A percentile compares a stretch with the other conserved stretches of the same genome.
Conservation (phyloP, 2,113 vertebrate species). For the Rhagologus leucostigma region DNA sequence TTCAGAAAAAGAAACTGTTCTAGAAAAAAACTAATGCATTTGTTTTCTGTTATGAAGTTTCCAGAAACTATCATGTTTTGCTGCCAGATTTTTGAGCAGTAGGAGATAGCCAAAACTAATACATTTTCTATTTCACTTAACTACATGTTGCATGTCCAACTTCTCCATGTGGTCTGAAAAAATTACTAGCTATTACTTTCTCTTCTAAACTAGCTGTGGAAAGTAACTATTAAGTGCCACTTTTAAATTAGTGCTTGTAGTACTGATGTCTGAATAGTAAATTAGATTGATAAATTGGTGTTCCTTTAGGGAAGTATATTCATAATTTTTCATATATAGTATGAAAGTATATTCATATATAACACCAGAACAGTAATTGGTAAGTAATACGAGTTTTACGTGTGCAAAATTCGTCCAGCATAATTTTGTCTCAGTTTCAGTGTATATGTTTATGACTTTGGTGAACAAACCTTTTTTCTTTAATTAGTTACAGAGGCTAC, state of each 20-base stretch:
- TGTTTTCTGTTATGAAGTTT: neutral
- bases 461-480: neutral
- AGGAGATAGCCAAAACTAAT: neutral
- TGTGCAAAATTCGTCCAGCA: neutral
- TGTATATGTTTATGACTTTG: neutral
- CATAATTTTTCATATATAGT: no score
- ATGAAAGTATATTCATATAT: neutral
- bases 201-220: neutral
- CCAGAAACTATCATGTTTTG: neutral
- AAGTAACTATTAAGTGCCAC: neutral
- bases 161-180: neutral
- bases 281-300: neutral
- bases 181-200: neutral
- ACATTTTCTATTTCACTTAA: neutral
- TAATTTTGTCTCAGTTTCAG: neutral
- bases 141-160: neutral
- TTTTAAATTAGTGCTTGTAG: neutral
- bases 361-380: neutral
- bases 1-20: neutral
- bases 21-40: neutral
- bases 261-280: neutral
- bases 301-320: neutral
- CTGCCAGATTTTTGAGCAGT: neutral
- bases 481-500: slow-evolving; percentile 90
- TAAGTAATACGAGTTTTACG: neutral